phyloP scores from a whole-genome alignment of 2,113 vertebrate species.

The Myocastor coypus region DNA sequence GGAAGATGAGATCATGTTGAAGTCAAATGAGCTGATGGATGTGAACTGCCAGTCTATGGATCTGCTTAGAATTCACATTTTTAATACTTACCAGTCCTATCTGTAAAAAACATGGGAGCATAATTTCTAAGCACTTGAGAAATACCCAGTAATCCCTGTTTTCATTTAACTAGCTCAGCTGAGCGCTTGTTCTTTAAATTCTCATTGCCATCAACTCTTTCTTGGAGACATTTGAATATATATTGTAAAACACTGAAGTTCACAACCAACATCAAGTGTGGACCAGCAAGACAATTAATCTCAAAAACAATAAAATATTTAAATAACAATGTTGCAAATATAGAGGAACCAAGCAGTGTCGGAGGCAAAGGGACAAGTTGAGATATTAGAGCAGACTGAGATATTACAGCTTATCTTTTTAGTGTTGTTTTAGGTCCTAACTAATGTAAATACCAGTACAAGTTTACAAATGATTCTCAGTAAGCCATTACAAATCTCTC shows the following conservation, averaged over 20 bases:
- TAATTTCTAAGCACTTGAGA: conserved; percentile 49
- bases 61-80: neutral
- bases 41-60: neutral
- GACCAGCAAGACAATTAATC: conserved; percentile 20
- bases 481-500: conserved; percentile 15
- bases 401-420: neutral
- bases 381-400: neutral
- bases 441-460: neutral
- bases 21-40: neutral
- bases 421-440: neutral
- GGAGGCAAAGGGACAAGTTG: neutral
- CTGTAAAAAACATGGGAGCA: neutral
- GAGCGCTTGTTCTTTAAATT: neutral
- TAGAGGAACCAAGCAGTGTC: neutral
- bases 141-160: neutral
- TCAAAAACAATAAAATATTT: conserved; percentile 30
- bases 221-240: neutral
- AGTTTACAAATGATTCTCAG: conserved; percentile 5
- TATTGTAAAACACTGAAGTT: conserved; percentile 36
- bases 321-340: conserved; percentile 19
- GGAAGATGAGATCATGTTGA: neutral
- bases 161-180: neutral
- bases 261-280: neutral
- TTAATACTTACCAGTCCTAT: neutral
- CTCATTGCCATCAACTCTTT: neutral